Evolutionary conservation across 2,113 vertebrate species (phyloP).

Genomic region (Pholis gunnellus): DNA sequence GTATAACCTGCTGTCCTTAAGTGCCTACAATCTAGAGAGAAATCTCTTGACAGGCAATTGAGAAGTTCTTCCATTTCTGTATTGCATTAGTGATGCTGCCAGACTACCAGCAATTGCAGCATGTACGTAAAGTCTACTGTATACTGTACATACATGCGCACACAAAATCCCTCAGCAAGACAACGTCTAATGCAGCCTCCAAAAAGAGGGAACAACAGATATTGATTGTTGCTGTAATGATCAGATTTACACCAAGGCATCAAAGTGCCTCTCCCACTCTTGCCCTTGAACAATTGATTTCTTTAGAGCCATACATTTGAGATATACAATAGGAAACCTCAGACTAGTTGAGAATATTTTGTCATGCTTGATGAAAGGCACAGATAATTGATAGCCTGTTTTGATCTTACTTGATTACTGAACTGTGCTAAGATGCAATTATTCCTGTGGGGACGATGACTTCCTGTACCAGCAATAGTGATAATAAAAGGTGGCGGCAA

Average conservation of each 20-base stretch:
- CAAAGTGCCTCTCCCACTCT: slow-evolving; percentile 3
- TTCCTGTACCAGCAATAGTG: background rate
- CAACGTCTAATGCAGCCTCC: slow-evolving; percentile 35
- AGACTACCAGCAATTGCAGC: slow-evolving; percentile 2
- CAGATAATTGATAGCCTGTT: background rate
- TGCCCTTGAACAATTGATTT: slow-evolving; percentile 39
- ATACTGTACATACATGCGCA: background rate
- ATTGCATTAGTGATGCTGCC: slow-evolving; percentile 31
- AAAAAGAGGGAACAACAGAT: slow-evolving; percentile 49
- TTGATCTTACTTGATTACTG: slow-evolving; percentile 20
- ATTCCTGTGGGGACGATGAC: background rate
- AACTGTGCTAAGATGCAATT: slow-evolving; percentile 6
- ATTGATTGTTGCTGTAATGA: slow-evolving; percentile 39
- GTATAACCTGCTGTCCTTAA: slow-evolving; percentile 7
- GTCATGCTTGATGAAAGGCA: slow-evolving; percentile 18
- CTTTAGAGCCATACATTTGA: slow-evolving; percentile 37
- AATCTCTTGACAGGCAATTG: slow-evolving; percentile 19
- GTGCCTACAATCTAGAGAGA: background rate
- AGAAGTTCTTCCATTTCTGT: slow-evolving; percentile 3
- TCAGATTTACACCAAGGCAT: slow-evolving; percentile 40
- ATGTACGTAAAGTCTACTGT: background rate
- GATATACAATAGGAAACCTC: slow-evolving; percentile 33
- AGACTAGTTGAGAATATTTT: slow-evolving; percentile 6
- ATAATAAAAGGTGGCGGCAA: background rate
- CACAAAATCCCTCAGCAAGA: slow-evolving; percentile 26